Conservation (phyloP, 2,888 invertebrate species). For the Lingula anatina region DNA sequence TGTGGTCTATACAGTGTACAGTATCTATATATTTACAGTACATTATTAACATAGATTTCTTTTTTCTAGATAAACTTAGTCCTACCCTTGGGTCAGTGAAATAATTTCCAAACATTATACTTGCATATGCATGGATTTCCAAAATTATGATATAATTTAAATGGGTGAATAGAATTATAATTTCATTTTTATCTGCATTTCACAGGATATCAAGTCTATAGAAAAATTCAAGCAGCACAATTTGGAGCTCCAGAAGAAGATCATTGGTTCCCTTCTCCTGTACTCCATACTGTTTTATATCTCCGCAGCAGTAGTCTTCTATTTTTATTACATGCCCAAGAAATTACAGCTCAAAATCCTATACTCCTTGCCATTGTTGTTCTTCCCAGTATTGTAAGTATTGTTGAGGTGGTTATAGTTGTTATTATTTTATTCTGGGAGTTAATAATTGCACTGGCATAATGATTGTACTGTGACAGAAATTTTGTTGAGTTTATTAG, state of each 20-base stretch:
- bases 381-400: conserved; percentile 80
- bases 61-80: neutral
- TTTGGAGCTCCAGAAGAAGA: conserved; percentile 73
- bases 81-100: too few relatives aligned
- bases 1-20: too few relatives aligned
- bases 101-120: too few relatives aligned
- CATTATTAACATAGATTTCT: neutral
- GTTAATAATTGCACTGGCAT: neutral
- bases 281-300: conserved; percentile 59
- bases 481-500: too few relatives aligned
- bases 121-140: too few relatives aligned
- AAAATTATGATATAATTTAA: too few relatives aligned
- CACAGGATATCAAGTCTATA: conserved; percentile 69
- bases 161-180: too few relatives aligned
- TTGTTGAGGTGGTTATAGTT: conserved; percentile 11
- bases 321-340: conserved; percentile 74
- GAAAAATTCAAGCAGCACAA: conserved; percentile 76
- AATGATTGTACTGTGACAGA: neutral
- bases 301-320: conserved; percentile 68
- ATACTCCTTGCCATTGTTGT: conserved; percentile 72
- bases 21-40: too few relatives aligned
- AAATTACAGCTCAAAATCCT: conserved; percentile 69
- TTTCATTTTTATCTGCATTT: too few relatives aligned
- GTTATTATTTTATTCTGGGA: neutral
- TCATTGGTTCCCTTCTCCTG: conserved; percentile 72